Conservation (phyloP, 2,113 vertebrate genomes). For the Bungarus multicinctus region DNA sequence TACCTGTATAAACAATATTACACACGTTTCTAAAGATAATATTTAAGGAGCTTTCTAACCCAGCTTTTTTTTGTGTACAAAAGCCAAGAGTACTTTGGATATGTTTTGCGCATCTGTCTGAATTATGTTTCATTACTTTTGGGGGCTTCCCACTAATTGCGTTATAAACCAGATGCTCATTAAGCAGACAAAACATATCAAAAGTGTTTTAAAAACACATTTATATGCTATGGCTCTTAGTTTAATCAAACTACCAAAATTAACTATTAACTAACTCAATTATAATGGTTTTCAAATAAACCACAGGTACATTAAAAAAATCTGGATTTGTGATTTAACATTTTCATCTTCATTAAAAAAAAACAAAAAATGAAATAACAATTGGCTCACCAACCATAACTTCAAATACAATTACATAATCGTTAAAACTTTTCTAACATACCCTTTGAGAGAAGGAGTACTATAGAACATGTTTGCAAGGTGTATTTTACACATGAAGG, state of each 20-base stretch:
- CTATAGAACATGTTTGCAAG: neutral
- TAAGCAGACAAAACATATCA: neutral
- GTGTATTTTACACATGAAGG: neutral
- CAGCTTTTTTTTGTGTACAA: neutral
- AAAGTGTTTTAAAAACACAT: neutral
- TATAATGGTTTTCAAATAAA: neutral
- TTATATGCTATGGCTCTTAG: neutral
- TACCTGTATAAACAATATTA: neutral
- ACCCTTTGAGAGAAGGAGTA: neutral
- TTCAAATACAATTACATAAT: neutral
- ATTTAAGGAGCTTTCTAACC: neutral
- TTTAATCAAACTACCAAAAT: neutral
- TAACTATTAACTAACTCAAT: neutral
- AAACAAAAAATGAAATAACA: neutral
- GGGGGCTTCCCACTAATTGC: neutral
- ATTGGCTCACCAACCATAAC: neutral
- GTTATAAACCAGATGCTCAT: neutral
- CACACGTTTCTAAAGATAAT: neutral
- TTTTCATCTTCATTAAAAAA: neutral
- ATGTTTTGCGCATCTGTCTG: neutral
- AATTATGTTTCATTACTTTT: neutral
- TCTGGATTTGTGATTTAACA: neutral
- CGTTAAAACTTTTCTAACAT: neutral
- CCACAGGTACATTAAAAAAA: neutral
- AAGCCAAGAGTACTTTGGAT: neutral